Conservation (phyloP, 2,888 invertebrate species). For the Geophilus truncorum region DNA sequence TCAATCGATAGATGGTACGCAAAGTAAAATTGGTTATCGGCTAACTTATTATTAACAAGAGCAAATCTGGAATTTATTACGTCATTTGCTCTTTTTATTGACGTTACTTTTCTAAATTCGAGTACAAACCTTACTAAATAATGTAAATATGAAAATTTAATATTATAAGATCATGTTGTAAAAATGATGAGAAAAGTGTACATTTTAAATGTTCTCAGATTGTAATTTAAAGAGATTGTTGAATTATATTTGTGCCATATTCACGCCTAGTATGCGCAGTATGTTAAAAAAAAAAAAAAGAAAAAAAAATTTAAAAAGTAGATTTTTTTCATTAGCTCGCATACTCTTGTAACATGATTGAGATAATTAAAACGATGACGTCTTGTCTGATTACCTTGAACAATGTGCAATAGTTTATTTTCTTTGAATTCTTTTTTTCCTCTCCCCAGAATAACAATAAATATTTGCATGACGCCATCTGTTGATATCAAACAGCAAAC, state of each 20-base stretch:
- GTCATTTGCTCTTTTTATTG: not conserved
- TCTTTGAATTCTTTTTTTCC: not conserved
- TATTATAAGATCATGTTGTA: not conserved
- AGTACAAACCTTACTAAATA: not conserved
- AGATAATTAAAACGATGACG: slow-evolving; percentile 15
- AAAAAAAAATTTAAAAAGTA: not conserved
- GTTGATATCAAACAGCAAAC: not conserved
- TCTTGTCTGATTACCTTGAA: not conserved
- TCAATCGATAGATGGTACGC: not conserved
- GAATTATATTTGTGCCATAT: slow-evolving; percentile 14
- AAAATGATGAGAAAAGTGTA: not conserved
- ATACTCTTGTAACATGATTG: not conserved
- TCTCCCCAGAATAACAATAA: not conserved
- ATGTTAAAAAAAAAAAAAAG: not conserved
- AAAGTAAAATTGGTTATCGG: not conserved
- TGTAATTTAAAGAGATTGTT: not conserved
- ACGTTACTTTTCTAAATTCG: not conserved
- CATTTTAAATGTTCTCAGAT: not conserved
- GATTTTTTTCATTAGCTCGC: not conserved
- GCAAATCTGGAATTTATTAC: not conserved
- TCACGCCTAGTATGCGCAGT: slow-evolving; percentile 14
- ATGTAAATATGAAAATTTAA: slow-evolving; percentile 7
- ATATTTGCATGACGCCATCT: not conserved
- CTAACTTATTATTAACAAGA: not conserved
- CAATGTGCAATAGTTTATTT: not conserved